Evolutionary conservation across 2,888 invertebrate species (phyloP), one percentile per base, ranked within the genome.

Genomic region (Meloe dianella): DNA sequence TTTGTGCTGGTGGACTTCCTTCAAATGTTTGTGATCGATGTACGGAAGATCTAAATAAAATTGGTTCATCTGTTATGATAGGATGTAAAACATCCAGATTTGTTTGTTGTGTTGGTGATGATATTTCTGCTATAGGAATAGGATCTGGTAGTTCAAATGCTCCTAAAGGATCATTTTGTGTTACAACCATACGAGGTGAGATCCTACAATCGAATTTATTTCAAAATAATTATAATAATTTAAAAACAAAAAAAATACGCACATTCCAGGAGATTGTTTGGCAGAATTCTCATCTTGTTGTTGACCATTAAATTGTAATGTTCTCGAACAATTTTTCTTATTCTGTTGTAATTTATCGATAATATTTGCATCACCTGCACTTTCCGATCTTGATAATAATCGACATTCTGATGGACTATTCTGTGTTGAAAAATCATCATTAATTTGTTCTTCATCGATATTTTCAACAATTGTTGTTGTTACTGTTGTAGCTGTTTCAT

Each of bases 141-240:
- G 35, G 69, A 60, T 51, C 51, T 1, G 80, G 80, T 61, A 83
- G 85, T 65, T 86, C 83, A 1, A 96, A 85, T 5, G 96, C 95
- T 7, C 96, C 97, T 24, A 97, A 85, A 0, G 97, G 97, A 85
- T 97, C 97, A 83, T 96, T 95, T 79, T 94, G 90, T 0, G 96
- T 92, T 0, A 97, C 95, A 0, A 95, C 93, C 2, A 95, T 95
- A 65, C 95, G 87, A 38, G 91, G 91, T 0, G 92, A 91, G 59
- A 89, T 84, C 78, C 91, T 91, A 79, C 17, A 73, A 67, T n/a
- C 17, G 9, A 12, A 20, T 4, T 17, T 20, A 51, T 32, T 41
- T n/a, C n/a, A n/a, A n/a, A 35, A 51, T 12, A 3, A 3, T 27
- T 51, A 22, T 12, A 22, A 2, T 3, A 6, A 22, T 22, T 47